phyloP scores from a whole-genome alignment of 1,140 invertebrate genomes.

The Bombus turneri region DNA sequence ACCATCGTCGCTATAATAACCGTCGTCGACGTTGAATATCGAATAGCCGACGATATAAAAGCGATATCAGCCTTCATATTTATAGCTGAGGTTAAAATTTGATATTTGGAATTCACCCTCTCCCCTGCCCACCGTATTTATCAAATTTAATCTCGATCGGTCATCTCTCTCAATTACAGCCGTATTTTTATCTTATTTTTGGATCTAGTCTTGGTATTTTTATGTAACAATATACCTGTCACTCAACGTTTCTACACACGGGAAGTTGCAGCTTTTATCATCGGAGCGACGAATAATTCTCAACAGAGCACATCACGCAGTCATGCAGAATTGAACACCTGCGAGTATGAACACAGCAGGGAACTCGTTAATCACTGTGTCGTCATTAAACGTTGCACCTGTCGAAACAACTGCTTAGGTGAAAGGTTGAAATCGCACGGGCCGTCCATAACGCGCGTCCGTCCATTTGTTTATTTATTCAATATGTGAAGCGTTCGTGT shows the following conservation, averaged over 20 bases:
- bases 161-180: neutral
- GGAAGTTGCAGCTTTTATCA: no score
- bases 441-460: neutral
- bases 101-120: no score
- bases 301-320: neutral
- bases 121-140: neutral
- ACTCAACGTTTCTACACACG: no score
- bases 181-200: no score
- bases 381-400: neutral
- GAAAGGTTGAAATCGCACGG: neutral
- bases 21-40: no score
- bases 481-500: constrained; percentile 3
- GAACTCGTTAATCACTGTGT: constrained; percentile 9
- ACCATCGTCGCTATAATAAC: no score
- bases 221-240: no score
- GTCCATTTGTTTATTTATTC: constrained; percentile 47
- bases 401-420: neutral
- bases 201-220: no score
- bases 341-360: neutral
- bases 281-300: no score
- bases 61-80: no score
- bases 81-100: no score
- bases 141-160: neutral
- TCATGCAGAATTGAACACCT: neutral
- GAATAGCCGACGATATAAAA: no score